phyloP scores from a whole-genome alignment of 2,113 vertebrate species.

The Oceanodroma tethys region DNA sequence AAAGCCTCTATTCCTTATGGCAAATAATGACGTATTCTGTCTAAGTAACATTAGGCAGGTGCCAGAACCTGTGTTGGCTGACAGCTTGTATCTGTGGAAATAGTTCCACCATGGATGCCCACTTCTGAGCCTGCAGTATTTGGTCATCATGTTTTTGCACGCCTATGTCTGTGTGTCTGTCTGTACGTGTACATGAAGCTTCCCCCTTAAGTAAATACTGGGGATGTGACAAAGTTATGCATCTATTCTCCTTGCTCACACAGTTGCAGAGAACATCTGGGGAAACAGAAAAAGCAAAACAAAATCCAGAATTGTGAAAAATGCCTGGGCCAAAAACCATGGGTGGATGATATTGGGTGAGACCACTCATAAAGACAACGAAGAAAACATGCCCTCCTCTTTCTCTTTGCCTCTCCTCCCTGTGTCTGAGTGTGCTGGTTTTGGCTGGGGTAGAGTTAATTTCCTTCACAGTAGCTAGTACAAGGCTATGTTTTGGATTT shows the following conservation, averaged over 20 bases:
- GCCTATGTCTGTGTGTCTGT: neutral
- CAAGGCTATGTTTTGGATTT: neutral
- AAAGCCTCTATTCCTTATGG: neutral
- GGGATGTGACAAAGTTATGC: neutral
- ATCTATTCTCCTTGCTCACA: neutral
- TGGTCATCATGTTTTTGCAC: neutral
- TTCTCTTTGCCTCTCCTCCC: neutral
- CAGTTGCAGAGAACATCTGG: neutral
- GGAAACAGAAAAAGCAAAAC: neutral
- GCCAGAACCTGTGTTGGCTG: neutral
- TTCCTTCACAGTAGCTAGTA: neutral
- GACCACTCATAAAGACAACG: neutral
- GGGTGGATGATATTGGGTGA: neutral
- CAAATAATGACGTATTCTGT: neutral
- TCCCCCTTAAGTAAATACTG: neutral
- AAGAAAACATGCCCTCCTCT: neutral
- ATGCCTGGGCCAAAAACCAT: neutral
- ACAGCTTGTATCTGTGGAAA: neutral
- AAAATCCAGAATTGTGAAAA: neutral
- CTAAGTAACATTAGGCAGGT: neutral
- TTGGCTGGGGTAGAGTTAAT: neutral
- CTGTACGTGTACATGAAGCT: accelerated
- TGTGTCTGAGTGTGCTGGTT: neutral
- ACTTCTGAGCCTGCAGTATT: neutral
- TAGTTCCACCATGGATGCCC: neutral